Base-by-base conservation (phyloP, 2,888 invertebrate genomes). In the Serripes groenlandicus region DNA sequence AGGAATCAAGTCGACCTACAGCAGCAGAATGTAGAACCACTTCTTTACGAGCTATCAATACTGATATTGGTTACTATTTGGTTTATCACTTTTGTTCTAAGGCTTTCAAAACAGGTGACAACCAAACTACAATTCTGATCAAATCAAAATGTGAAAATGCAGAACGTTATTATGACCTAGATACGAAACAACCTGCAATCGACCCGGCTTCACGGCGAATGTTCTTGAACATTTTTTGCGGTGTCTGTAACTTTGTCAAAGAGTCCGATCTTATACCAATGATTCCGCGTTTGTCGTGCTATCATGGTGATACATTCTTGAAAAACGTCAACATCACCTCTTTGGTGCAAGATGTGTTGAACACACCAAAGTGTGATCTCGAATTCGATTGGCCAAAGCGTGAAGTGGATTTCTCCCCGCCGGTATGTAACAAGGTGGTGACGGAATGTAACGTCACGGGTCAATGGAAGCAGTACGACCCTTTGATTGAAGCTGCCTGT, bases 381-480 rank as follows among this genome's bases (percentile, higher is more conserved):
- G 35, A 56, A 23, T 71, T 56, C 58, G 21, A 34, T 56, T 35
- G 34, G 34, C 56, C 56, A 18, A n/a, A 56, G 7, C 26, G 34
- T n/a, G 15, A 11, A 54, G n/a, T 71, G 9, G 26, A 34, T n/a
- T 34, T 35, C 23, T 1, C 1, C 5, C 9, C 34, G 21, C n/a
- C 37, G 1, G 1, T 7, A 26, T 49, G 72, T 23, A 21, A 37
- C 3, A 11, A 0, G 9, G 56, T 62, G 32, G 54, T 54, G 26
- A 56, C 35, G 1, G 34, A 34, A n/a, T 80, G 79, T 42, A 80
- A 80, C 34, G 37, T 42, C 3, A 80, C 79, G 0, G 79, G 79
- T 0, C 9, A 54, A 3, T 80, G 79, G 79, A 2, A 23, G n/a
- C 9, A 21, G 30, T 80, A 80, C 32, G 75, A 80, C 32, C 75